Evolutionary conservation across 2,888 invertebrate species (phyloP), one percentile per base, ranked within the genome.

Genomic region (Bibio marci): DNA sequence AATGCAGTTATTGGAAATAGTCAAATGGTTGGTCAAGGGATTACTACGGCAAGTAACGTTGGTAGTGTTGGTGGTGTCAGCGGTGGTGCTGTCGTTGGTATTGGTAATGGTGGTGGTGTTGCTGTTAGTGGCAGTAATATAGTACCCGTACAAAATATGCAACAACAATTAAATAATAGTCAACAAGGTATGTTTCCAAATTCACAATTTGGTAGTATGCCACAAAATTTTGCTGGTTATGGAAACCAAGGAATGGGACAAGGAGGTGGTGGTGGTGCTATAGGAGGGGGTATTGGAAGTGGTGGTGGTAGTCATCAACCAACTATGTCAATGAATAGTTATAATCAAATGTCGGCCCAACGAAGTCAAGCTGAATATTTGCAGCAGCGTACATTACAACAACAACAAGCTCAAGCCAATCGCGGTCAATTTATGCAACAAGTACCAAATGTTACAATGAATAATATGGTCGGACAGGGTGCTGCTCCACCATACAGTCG

Each of bases 391-490:
- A 17, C 37, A 1, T 54, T 51, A 17, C 56, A 54, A 32, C 39
- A 38, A 22, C 41, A 41, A 13, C 52, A 55, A 2, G 52, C 51
- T 3, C 46, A 28, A 19, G 55, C 53, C 10, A 61, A 57, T 49
- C 53, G 62, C 3, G 54, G 56, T 0, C 61, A 63, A 41, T 62
- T 59, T 39, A 58, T 62, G 53, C 57, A 54, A 54, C 67, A 79
- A 65, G 79, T 83, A 3, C 85, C 86, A 2, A 87, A 86, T 56
- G 86, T 86, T 2, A 83, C 85, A 2, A 86, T 86, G 86, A 78
- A 76, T 25, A 62, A 55, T 40, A 62, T 62, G 56, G 57, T 59
- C 53, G 43, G 45, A 4, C 62, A 61, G 13, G 81, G 79, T 8
- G 78, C 80, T 1, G 81, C 82, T 11, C 81, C 83, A 2, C 81